Evolutionary conservation across 2,888 invertebrate genomes (phyloP).

Genomic region (Hylaea fasciaria): DNA sequence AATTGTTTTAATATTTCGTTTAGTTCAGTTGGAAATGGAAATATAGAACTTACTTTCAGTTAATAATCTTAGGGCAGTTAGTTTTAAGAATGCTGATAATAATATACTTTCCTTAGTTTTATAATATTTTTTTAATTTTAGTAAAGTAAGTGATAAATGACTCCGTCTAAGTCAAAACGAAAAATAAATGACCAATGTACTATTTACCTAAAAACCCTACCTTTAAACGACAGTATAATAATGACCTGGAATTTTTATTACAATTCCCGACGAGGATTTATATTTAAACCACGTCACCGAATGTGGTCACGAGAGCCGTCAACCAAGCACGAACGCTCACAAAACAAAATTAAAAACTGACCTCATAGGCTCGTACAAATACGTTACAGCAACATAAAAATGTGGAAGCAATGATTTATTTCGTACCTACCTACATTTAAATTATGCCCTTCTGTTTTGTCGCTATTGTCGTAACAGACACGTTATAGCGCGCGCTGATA

Average conservation of each 20-base stretch:
- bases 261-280: slow-evolving; percentile 4
- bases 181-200: background rate
- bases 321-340: slow-evolving; percentile 4
- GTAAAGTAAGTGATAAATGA: too few relatives aligned
- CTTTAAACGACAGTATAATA: slow-evolving; percentile 2
- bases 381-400: background rate
- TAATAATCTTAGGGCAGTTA: too few relatives aligned
- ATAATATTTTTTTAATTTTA: too few relatives aligned
- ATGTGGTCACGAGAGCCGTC: slow-evolving; percentile 18
- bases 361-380: slow-evolving; percentile 5
- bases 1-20: slow-evolving; percentile 10
- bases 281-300: slow-evolving; percentile 12
- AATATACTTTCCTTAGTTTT: too few relatives aligned
- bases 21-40: slow-evolving; percentile 2
- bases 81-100: too few relatives aligned
- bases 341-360: slow-evolving; percentile 4
- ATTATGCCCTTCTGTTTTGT: too few relatives aligned
- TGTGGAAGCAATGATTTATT: too few relatives aligned
- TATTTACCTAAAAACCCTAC: background rate
- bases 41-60: background rate
- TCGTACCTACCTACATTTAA: too few relatives aligned
- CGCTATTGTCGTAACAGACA: too few relatives aligned
- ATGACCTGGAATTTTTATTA: slow-evolving; percentile 7
- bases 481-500: too few relatives aligned
- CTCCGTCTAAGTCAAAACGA: background rate